A percentile compares a stretch with the other conserved stretches of the same genome.
phyloP scores from a whole-genome alignment of 2,888 invertebrate species.

The Theretra japonica region DNA sequence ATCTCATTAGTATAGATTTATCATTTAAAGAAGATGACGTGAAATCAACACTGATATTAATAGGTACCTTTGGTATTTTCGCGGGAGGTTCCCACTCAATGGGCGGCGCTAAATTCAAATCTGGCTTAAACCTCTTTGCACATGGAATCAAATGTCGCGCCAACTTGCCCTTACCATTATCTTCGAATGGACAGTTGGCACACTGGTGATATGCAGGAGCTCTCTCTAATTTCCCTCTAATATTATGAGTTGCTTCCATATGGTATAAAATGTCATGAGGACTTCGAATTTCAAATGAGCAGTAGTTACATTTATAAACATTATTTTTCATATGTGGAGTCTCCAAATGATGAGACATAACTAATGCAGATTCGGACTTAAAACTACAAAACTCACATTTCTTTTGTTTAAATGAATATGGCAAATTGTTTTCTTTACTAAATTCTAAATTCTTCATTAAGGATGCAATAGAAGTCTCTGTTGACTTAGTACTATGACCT shows the following conservation, averaged over 20 bases:
- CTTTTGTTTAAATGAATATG: constrained; percentile 89
- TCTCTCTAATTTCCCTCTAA: constrained; percentile 92
- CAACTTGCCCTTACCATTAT: constrained; percentile 95
- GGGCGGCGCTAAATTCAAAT: constrained; percentile 93
- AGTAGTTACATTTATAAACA: constrained; percentile 94
- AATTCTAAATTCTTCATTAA: constrained; percentile 93
- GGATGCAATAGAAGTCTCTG: constrained; percentile 91
- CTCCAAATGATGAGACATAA: constrained; percentile 94
- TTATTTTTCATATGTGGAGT: constrained; percentile 96
- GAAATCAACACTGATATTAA: constrained; percentile 32
- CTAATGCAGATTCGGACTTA: constrained; percentile 93
- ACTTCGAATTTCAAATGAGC: constrained; percentile 91
- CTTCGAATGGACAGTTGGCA: constrained; percentile 96
- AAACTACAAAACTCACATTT: constrained; percentile 96
- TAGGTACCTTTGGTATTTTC: constrained; percentile 91
- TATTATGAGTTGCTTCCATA: constrained; percentile 95
- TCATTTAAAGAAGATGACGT: constrained; percentile 1
- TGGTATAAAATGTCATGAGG: constrained; percentile 95
- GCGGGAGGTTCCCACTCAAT: constrained; percentile 97
- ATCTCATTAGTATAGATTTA: not conserved
- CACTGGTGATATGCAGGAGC: constrained; percentile 96
- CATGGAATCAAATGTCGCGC: constrained; percentile 95
- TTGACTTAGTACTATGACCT: constrained; percentile 86
- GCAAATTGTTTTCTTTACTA: constrained; percentile 93
- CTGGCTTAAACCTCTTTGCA: constrained; percentile 94